These are phyloP conservation scores for Typhlomys cinereus DNA, from an alignment of 2,113 vertebrate genomes.

Conservation along the genomic window DNA sequence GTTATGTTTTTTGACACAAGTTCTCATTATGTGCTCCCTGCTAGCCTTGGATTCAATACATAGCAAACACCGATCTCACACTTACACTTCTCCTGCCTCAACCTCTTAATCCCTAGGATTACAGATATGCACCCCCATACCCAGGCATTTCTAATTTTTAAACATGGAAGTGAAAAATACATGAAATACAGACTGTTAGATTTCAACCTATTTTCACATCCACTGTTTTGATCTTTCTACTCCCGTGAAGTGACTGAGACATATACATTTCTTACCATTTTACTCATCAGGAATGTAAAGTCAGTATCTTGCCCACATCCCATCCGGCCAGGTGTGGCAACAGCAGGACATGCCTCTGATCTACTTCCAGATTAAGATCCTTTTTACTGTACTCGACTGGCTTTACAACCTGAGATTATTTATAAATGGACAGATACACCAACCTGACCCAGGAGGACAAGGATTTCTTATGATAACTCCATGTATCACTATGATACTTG, in stretches of 20 bases:
- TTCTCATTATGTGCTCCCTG: neutral
- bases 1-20: neutral
- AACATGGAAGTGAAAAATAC: neutral
- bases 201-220: neutral
- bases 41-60: neutral
- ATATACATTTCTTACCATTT: neutral
- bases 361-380: neutral
- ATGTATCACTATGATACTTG: neutral
- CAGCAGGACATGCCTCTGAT: no score
- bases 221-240: neutral
- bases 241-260: neutral
- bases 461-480: neutral
- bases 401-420: neutral
- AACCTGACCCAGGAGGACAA: neutral
- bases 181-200: neutral
- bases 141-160: neutral
- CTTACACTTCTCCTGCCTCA: neutral
- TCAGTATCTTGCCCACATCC: neutral
- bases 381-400: neutral
- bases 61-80: neutral
- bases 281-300: neutral
- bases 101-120: neutral
- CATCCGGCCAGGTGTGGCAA: neutral
- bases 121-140: neutral
- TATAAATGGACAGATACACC: neutral